These are phyloP conservation scores for Amphiduros pacificus DNA, from an alignment of 2,888 invertebrate species.

Conservation along the genomic window DNA sequence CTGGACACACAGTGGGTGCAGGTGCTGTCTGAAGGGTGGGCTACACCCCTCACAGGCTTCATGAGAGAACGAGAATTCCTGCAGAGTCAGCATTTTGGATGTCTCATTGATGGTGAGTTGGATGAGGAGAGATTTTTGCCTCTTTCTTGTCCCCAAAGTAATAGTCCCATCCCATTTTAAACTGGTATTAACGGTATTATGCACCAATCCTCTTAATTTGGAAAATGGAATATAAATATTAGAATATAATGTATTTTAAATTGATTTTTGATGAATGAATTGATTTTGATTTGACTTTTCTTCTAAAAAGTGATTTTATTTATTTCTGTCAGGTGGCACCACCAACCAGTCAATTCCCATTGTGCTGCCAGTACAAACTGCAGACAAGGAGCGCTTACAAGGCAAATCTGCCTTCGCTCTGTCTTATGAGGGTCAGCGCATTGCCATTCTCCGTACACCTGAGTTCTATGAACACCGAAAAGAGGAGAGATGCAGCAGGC, in stretches of 20 bases:
- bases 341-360: constrained; percentile 95
- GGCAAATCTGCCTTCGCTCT: constrained; percentile 63
- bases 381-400: constrained; percentile 72
- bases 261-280: too few species aligned
- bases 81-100: constrained; percentile 89
- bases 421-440: constrained; percentile 55
- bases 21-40: constrained; percentile 97
- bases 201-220: too few species aligned
- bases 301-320: too few species aligned
- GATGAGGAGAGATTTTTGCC: too few species aligned
- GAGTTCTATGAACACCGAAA: constrained; percentile 95
- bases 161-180: too few species aligned
- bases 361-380: constrained; percentile 78
- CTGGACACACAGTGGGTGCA: constrained; percentile 95
- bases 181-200: too few species aligned
- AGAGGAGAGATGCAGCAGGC: constrained; percentile 86
- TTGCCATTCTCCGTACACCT: constrained; percentile 65
- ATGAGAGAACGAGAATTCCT: constrained; percentile 96
- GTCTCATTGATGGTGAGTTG: constrained; percentile 67
- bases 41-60: constrained; percentile 91
- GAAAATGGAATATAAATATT: too few species aligned
- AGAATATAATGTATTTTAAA: too few species aligned
- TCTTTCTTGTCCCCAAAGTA: too few species aligned
- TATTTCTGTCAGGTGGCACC: constrained; percentile 68
- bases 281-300: too few species aligned